Base-by-base conservation (phyloP, 2,797 vertebrate genomes). In the Arremon aurantiirostris region DNA sequence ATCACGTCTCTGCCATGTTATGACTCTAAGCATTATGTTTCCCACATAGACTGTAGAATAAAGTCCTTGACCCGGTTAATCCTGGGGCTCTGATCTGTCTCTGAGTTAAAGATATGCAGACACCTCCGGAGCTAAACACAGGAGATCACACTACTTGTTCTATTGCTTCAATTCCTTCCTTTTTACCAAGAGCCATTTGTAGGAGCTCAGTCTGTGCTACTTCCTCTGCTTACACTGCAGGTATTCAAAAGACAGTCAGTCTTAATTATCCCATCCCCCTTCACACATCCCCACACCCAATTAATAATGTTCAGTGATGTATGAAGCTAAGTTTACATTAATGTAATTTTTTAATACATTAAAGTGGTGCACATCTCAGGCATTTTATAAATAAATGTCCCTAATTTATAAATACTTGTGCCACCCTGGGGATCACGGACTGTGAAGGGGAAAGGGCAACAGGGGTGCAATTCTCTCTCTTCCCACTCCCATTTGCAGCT, bases 251-350 rank as follows among this genome's bases (percentile, higher is more conserved):
- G 89, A 89, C 75, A 91, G 93, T 84, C 91, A 86, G 81, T 61
- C 86, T 86, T 95, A 95, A 97, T 96, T 95, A 94, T 91, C 76
- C 89, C 83, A 93, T 66, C 92, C 92, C 92, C 84, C 72, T 93
- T 95, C 86, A 94, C 84, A 93, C 90, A 94, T 93, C 57, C 92
- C 39, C 84, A 89, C 88, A 96, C 84, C 72, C 93, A 97, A 96
- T 96, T 97, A 97, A 97, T 96, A 96, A 96, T 90, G 93, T 72
- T 94, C 94, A 95, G 76, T 90, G 94, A 92, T 94, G 94, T 95
- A 93, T 92, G 92, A 94, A 96, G 72, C 76, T 87, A 86, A 90
- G 91, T 95, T 96, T 95, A 94, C 89, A 65, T 93, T 94, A 95
- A 94, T 83, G 72, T 39, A 93, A 69, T 93, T 86, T 97, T 95